phyloP scores from a whole-genome alignment of 1,140 invertebrate genomes.

The Aphelenchoides avenae region DNA sequence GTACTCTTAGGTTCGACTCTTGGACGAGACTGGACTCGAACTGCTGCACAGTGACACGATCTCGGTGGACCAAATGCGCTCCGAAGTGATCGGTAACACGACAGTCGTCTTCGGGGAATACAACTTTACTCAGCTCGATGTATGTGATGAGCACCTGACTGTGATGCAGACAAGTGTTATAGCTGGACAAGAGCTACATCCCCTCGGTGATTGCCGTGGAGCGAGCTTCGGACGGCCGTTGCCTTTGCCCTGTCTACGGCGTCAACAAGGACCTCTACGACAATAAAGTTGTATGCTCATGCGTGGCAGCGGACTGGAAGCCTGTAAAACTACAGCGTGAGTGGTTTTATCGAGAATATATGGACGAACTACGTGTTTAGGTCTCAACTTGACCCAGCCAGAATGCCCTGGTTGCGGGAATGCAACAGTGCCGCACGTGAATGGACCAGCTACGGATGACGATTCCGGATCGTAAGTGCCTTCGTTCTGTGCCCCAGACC shows the following conservation, averaged over 20 bases:
- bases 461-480: too few species aligned
- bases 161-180: slow-evolving; percentile 13
- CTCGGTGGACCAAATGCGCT: slow-evolving; percentile 32
- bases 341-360: too few species aligned
- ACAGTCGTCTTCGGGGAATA: slow-evolving; percentile 48
- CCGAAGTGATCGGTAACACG: slow-evolving; percentile 39
- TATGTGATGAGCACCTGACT: slow-evolving; percentile 4
- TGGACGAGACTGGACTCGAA: slow-evolving; percentile 48
- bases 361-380: too few species aligned
- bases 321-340: slow-evolving; percentile 39
- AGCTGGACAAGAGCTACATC: slow-evolving; percentile 48
- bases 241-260: slow-evolving; percentile 50
- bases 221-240: slow-evolving; percentile 49
- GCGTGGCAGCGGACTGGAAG: slow-evolving; percentile 54
- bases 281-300: slow-evolving; percentile 51
- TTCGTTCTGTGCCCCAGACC: too few species aligned
- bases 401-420: too few species aligned
- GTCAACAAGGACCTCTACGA: slow-evolving; percentile 49
- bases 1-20: slow-evolving; percentile 43
- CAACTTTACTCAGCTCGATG: slow-evolving; percentile 55
- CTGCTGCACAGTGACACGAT: slow-evolving; percentile 40
- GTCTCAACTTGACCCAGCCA: too few species aligned
- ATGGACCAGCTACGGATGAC: too few species aligned
- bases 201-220: slow-evolving; percentile 57
- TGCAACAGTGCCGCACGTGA: too few species aligned